Percentiles rank a stretch among this genome's conserved stretches.
These are phyloP conservation scores for Tetraodon nigroviridis DNA, from an alignment of 2,113 vertebrate genomes.

Conservation along the genomic window DNA sequence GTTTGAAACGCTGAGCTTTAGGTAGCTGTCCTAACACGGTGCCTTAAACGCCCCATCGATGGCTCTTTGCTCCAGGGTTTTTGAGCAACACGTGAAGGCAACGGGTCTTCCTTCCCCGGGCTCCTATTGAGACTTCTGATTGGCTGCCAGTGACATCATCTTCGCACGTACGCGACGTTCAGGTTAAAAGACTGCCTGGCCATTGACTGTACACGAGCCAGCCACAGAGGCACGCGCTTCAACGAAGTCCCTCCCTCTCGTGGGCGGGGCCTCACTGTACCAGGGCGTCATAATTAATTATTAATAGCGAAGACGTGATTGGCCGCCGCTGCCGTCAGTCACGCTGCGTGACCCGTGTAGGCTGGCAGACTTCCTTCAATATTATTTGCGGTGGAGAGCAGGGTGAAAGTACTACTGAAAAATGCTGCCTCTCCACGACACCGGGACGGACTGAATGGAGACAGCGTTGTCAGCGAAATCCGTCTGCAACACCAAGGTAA, in stretches of 20 bases:
- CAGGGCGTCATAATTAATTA: slow-evolving; percentile 42
- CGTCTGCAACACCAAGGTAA: slow-evolving; percentile 49
- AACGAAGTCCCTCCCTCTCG: slow-evolving; percentile 38
- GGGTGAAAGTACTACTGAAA: slow-evolving; percentile 82
- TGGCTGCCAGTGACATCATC: slow-evolving; percentile 94
- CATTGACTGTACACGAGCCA: neutral
- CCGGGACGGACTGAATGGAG: slow-evolving; percentile 79
- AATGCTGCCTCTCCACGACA: slow-evolving; percentile 80
- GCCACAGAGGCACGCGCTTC: slow-evolving; percentile 32
- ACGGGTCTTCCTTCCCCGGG: slow-evolving; percentile 29
- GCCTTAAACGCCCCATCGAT: neutral
- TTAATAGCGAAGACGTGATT: slow-evolving; percentile 65
- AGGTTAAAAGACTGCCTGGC: slow-evolving; percentile 16
- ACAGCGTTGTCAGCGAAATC: slow-evolving; percentile 46
- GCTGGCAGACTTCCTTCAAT: slow-evolving; percentile 73
- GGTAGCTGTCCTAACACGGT: too few species aligned
- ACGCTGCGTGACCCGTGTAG: slow-evolving; percentile 55
- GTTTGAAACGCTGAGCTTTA: too few species aligned
- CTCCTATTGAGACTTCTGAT: slow-evolving; percentile 71
- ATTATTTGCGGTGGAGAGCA: slow-evolving; percentile 77
- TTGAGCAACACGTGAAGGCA: slow-evolving; percentile 42
- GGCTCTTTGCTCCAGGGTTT: neutral
- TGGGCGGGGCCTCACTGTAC: slow-evolving; percentile 55
- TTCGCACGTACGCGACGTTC: slow-evolving; percentile 50
- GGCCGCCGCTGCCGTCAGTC: slow-evolving; percentile 65